Evolutionary conservation across 35 echinoderm and acorn worm genomes (phyloP), one percentile per base, ranked within the genome.

Genomic region (Heliocidaris erythrogramma): DNA sequence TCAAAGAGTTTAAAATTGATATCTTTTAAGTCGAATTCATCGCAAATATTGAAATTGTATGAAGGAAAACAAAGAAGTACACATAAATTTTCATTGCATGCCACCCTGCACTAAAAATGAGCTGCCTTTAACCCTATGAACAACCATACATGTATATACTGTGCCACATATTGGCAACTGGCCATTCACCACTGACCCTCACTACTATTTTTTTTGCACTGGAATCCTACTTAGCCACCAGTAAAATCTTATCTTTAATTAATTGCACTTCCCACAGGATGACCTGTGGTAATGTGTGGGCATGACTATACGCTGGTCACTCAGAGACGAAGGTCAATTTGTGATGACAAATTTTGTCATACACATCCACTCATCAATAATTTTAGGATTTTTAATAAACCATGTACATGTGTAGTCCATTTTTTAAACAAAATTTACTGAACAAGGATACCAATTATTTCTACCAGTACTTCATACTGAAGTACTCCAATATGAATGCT

Each of bases 251-350:
- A 78, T 78, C 65, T n/a, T 78, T 78, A 78, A 78, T 78, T 78
- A n/a, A n/a, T n/a, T 89, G 47, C 31, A 89, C 87, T 89, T 89
- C 87, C 87, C 17, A 48, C 87, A 32, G 47, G 87, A 89, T 89
- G 87, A 89, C 87, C 87, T 0, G 12, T 89, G 87, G 87, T 48
- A 11, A 89, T 5, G 87, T 3, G 47, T 89, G 87, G 87, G 87
- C 87, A 89, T 89, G 87, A 89, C 31, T 89, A 89, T 11, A 89
- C 87, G 42, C 31, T n/a, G 31, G 29, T 89, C 87, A 89, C 10
- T n/a, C 10, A 89, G 12, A 89, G 87, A 89, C 14, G 18, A 89
- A 89, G 87, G 87, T 48, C 87, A 89, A 21, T 24, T 24, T 78
- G 65, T 10, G 52, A 56, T 56, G 52, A 78, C 4, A 18, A 78